Percentiles rank a stretch among this genome's conserved stretches.
Conservation (phyloP, 2,113 vertebrate species). For the Neotoma lepida region DNA sequence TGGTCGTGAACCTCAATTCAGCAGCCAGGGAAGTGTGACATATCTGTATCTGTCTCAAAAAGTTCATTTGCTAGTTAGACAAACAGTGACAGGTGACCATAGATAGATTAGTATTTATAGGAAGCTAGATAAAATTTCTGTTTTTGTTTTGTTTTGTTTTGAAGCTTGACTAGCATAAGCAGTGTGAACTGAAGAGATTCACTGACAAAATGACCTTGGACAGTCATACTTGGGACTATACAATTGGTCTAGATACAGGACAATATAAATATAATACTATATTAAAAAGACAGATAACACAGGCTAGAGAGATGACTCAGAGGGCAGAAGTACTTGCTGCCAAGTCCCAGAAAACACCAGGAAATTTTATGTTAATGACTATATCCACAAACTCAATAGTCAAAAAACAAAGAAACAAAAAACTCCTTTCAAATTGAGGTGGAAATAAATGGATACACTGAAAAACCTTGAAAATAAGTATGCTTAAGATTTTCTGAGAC, state of each 20-base stretch:
- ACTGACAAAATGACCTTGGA: neutral
- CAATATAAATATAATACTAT: neutral
- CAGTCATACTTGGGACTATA: neutral
- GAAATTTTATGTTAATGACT: neutral
- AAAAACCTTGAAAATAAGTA: conserved; percentile 8
- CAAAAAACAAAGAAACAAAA: neutral
- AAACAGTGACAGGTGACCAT: neutral
- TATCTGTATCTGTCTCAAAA: conserved; percentile 4
- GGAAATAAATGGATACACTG: neutral
- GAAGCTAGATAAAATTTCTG: neutral
- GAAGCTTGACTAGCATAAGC: neutral
- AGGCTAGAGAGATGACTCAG: neutral
- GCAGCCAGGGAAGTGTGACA: neutral
- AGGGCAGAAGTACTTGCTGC: neutral
- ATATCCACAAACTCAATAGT: neutral
- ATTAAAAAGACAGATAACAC: conserved; percentile 2
- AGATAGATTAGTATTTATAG: conserved; percentile 23
- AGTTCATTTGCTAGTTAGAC: neutral
- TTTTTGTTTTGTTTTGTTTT: conserved; percentile 24
- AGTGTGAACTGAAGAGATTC: conserved; percentile 41
- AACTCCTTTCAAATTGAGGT: neutral
- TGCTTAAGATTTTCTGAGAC: neutral
- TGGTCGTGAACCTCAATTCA: neutral
- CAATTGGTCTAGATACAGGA: neutral
- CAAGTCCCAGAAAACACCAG: neutral